Percentiles rank a stretch among this genome's conserved stretches.
These are phyloP conservation scores for Tillus elongatus DNA, from an alignment of 2,888 invertebrate species.

Conservation along the genomic window DNA sequence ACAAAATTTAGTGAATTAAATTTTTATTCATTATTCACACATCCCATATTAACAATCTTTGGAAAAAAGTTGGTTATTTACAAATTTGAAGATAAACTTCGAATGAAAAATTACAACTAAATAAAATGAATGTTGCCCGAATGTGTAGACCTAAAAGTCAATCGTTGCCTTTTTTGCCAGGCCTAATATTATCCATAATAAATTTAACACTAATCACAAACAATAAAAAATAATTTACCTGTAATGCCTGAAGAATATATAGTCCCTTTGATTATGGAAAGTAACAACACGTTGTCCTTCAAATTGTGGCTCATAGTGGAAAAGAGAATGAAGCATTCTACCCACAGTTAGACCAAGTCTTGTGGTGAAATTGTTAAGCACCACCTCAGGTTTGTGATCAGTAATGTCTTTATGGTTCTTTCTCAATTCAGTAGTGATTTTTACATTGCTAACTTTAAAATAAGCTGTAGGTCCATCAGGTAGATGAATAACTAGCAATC, in stretches of 20 bases:
- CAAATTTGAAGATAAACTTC: no score
- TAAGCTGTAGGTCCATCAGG: conserved; percentile 96
- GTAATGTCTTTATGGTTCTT: conserved; percentile 73
- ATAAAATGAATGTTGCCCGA: no score
- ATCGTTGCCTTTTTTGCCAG: no score
- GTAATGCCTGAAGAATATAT: conserved; percentile 97
- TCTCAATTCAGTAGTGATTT: conserved; percentile 77
- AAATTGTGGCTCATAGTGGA: conserved; percentile 94
- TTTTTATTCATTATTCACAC: no score
- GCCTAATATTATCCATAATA: no score
- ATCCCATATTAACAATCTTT: no score
- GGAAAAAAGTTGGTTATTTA: no score
- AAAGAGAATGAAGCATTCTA: conserved; percentile 86
- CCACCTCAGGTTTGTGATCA: conserved; percentile 85
- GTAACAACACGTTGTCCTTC: conserved; percentile 87
- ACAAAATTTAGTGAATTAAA: no score
- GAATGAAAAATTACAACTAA: no score
- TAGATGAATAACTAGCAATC: conserved; percentile 83
- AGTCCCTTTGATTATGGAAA: conserved; percentile 98
- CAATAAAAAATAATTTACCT: conserved; percentile 45
- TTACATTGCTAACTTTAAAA: conserved; percentile 88
- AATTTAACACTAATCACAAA: no score
- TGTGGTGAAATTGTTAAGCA: conserved; percentile 93
- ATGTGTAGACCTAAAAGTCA: no score
- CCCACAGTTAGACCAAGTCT: conserved; percentile 84